A percentile compares a stretch with the other conserved stretches of the same genome.
Evolutionary conservation across 1,140 invertebrate species (phyloP).

Genomic region (Temnothorax curvispinosus): DNA sequence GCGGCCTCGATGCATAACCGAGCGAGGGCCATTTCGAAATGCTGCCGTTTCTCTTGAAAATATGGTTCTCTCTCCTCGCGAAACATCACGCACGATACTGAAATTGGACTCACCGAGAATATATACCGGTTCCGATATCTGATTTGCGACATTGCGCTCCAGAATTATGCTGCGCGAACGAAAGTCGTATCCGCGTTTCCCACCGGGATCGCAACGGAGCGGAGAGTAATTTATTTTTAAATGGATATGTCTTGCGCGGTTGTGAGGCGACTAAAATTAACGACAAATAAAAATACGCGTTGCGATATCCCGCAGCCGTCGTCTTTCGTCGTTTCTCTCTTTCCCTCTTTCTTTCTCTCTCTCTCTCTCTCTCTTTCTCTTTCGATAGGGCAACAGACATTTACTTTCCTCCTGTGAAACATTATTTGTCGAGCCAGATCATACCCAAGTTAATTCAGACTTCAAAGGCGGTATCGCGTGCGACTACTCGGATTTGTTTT

Average conservation of each 20-base stretch:
- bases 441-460: slow-evolving; percentile 21
- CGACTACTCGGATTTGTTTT: slow-evolving; percentile 42
- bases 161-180: slow-evolving; percentile 7
- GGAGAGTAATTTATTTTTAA: slow-evolving; percentile 49
- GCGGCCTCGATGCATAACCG: not conserved
- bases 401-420: slow-evolving; percentile 1
- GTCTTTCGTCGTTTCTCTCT: slow-evolving; percentile 8
- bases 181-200: slow-evolving; percentile 18
- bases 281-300: slow-evolving; percentile 47
- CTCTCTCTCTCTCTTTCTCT: slow-evolving; percentile 27
- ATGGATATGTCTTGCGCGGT: not conserved
- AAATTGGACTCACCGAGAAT: slow-evolving; percentile 8
- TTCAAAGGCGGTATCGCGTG: slow-evolving; percentile 30
- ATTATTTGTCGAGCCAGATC: slow-evolving; percentile 42
- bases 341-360: slow-evolving; percentile 25
- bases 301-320: slow-evolving; percentile 13
- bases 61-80: not conserved
- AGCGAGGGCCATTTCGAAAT: not conserved
- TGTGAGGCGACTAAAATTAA: slow-evolving; percentile 53
- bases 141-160: slow-evolving; percentile 41
- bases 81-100: slow-evolving; percentile 3
- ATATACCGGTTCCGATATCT: slow-evolving; percentile 51
- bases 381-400: not conserved
- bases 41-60: slow-evolving; percentile 3
- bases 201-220: slow-evolving; percentile 32